Percentiles rank a stretch among this genome's conserved stretches.
These are phyloP conservation scores for Craterocephalus amniculus DNA, from an alignment of 2,797 vertebrate species.

Conservation along the genomic window DNA sequence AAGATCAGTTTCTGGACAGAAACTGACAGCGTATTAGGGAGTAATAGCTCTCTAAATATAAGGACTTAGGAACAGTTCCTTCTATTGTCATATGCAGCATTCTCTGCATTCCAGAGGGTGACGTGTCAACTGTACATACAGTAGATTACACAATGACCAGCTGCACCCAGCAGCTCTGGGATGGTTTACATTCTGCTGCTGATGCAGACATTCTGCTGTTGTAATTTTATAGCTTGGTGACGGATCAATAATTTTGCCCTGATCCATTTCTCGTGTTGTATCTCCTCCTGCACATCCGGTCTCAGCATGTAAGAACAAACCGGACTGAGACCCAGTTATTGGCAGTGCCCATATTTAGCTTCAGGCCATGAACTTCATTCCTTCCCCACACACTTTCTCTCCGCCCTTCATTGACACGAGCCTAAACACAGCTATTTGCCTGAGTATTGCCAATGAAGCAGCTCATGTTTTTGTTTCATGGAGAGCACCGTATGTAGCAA, in stretches of 20 bases:
- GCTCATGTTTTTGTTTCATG: conserved; percentile 1
- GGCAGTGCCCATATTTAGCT: conserved; percentile 60
- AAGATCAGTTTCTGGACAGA: conserved; percentile 15
- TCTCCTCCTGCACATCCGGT: conserved; percentile 1
- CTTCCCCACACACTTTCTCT: conserved; percentile 17
- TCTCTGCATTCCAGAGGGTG: conserved; percentile 46
- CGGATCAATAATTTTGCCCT: neutral
- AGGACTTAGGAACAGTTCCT: conserved; percentile 37
- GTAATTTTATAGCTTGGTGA: neutral
- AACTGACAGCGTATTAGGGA: conserved; percentile 29
- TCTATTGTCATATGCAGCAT: conserved; percentile 58
- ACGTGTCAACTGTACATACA: conserved; percentile 36
- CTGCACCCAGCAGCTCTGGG: conserved; percentile 19
- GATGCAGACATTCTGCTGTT: conserved; percentile 7
- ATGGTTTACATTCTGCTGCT: conserved; percentile 15
- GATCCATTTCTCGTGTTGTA: conserved; percentile 11
- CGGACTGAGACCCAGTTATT: conserved; percentile 30
- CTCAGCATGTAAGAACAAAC: conserved; percentile 9
- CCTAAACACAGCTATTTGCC: conserved; percentile 14
- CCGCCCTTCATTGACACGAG: conserved; percentile 39
- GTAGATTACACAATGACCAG: conserved; percentile 22
- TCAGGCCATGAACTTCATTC: conserved; percentile 33
- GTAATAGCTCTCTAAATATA: conserved; percentile 48
- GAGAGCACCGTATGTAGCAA: neutral
- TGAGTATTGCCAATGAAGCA: neutral